Evolutionary conservation across 2,113 vertebrate species (phyloP), one percentile per base, ranked within the genome.

Genomic region (Gavia stellata): DNA sequence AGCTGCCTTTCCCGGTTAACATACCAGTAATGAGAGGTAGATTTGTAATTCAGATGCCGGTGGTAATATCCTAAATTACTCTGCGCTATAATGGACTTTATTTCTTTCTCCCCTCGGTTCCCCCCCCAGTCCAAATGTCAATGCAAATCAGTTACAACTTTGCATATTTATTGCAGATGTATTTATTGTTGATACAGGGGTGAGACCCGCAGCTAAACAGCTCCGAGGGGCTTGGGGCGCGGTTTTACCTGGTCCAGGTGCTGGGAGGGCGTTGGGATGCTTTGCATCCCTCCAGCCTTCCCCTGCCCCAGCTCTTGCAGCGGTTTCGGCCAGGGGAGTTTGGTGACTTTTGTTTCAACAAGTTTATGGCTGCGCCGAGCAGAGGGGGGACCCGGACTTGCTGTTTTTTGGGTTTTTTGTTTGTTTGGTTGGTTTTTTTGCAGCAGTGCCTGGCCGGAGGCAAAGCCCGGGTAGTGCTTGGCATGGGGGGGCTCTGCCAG

Each of bases 41-140:
- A 98, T 98, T 98, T 98, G 98, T 98, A 98, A 98, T 98, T 98
- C 98, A 98, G 98, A 98, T 98, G 98, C 98, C 86, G 38, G 89
- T 96, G 97, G 98, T 98, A 98, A 98, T 98, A 98, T 97, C 97
- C 98, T 96, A 98, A 98, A 98, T 98, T 98, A 97, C 97, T 98
- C 97, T 93, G 97, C 19, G 85, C 96, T 97, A 92, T 97, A 97
- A 98, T 71, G 94, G 97, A 97, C 96, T 98, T 97, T 96, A 96
- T 96, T 97, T 96, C 94, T 82, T 95, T 85, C 78, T 83, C 80
- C 85, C 93, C 84, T 87, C 15, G 16, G 88, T 85, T 90, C 73
- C 63, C 96, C 90, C 86, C 93, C 94, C 20, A 19, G 94, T 63
- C 95, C 96, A 97, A 98, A 98, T 98, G 96, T 97, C 98, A 97